A percentile compares a stretch with the other conserved stretches of the same genome.
Evolutionary conservation across 1,140 invertebrate genomes (phyloP).

Genomic region (Leptopilina clavipes): DNA sequence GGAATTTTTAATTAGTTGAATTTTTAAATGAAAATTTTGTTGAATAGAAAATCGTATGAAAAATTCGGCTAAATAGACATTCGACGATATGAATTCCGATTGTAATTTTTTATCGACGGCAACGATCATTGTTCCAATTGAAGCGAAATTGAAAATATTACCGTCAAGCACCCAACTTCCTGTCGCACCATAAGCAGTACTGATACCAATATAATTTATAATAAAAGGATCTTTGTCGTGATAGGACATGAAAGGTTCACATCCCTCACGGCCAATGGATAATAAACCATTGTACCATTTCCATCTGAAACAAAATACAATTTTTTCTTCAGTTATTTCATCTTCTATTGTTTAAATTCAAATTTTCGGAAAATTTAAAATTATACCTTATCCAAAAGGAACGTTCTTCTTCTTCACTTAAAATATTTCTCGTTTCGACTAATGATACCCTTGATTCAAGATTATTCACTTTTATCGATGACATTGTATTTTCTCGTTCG

Average conservation of each 20-base stretch:
- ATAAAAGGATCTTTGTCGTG: constrained; percentile 62
- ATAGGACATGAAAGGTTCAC: constrained; percentile 56
- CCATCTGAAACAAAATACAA: constrained; percentile 54
- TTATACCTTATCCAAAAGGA: constrained; percentile 61
- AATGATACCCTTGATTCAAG: constrained; percentile 56
- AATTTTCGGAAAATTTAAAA: constrained; percentile 11
- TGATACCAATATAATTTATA: constrained; percentile 65
- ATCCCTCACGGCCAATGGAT: constrained; percentile 53
- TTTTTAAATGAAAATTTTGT: no score
- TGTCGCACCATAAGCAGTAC: constrained; percentile 62
- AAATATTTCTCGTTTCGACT: constrained; percentile 59
- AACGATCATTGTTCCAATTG: no score
- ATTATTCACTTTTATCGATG: constrained; percentile 57
- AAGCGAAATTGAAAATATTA: constrained; percentile 39
- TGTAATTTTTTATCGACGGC: no score
- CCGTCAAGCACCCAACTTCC: constrained; percentile 62
- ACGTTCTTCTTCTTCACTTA: constrained; percentile 53
- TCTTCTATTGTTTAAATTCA: not conserved
- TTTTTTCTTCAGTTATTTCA: not conserved
- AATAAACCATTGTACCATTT: constrained; percentile 57
- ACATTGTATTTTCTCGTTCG: constrained; percentile 62
- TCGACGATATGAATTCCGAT: no score
- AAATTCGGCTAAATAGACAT: no score
- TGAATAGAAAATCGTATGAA: no score
- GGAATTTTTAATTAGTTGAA: no score